Evolutionary conservation across 2,888 invertebrate species (phyloP).

Genomic region (Microctonus brassicae): DNA sequence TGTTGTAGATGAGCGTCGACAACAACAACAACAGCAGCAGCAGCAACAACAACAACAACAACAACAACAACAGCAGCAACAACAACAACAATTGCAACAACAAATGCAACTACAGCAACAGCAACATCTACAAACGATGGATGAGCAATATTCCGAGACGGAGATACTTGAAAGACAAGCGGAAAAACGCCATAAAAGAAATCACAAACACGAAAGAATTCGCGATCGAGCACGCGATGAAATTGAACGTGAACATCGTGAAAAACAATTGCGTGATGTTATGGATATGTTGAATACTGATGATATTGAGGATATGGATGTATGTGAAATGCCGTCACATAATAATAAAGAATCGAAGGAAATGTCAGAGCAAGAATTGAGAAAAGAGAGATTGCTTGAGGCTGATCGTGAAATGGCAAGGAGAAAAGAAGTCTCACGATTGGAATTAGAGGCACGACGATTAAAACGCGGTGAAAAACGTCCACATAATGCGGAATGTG

Average conservation of each 20-base stretch:
- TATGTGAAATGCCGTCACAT: conserved; percentile 59
- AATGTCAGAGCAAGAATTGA: conserved; percentile 67
- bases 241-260: conserved; percentile 59
- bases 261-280: conserved; percentile 61
- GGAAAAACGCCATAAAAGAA: conserved; percentile 64
- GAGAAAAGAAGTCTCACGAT: conserved; percentile 81
- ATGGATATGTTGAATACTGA: conserved; percentile 67
- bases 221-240: conserved; percentile 71
- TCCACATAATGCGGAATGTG: conserved; percentile 58
- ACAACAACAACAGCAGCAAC: conserved; percentile 60
- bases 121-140: conserved; percentile 56
- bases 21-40: not conserved
- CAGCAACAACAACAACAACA: not conserved
- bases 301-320: conserved; percentile 62
- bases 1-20: conserved; percentile 38
- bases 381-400: conserved; percentile 70
- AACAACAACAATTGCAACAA: not conserved
- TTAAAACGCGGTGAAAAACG: conserved; percentile 73
- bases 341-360: conserved; percentile 63
- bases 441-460: conserved; percentile 81
- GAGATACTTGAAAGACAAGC: conserved; percentile 56
- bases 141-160: conserved; percentile 58
- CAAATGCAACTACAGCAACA: conserved; percentile 41
- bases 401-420: conserved; percentile 79
- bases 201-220: conserved; percentile 72